phyloP scores from a whole-genome alignment of 2,797 vertebrate species.

The Pseudomugil tenellus region DNA sequence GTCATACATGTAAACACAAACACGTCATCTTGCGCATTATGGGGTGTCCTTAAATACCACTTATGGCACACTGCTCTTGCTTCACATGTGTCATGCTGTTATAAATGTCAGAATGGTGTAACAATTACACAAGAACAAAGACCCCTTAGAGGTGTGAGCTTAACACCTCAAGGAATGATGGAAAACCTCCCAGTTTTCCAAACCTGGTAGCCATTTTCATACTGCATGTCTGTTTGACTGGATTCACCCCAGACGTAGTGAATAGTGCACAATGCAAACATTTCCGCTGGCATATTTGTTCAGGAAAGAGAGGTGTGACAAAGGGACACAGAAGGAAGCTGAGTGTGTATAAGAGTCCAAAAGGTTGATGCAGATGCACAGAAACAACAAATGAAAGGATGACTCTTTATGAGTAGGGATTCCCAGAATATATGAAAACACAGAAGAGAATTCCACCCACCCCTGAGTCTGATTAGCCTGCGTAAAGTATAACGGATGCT shows the following conservation, averaged over 20 bases:
- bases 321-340: constrained; percentile 21
- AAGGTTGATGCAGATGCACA: constrained; percentile 1
- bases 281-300: constrained; percentile 17
- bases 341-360: constrained; percentile 13
- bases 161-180: constrained; percentile 7
- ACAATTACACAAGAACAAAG: background rate
- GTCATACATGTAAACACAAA: constrained; percentile 10
- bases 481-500: background rate
- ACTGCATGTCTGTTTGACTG: constrained; percentile 6
- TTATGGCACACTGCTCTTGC: constrained; percentile 1
- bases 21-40: constrained; percentile 26
- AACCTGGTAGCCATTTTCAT: background rate
- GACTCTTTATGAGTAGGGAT: background rate
- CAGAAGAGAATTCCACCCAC: constrained; percentile 62
- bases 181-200: background rate
- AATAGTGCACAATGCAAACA: constrained; percentile 24
- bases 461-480: constrained; percentile 21
- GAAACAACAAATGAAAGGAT: constrained; percentile 33
- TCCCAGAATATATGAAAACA: constrained; percentile 17
- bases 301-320: constrained; percentile 56
- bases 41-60: constrained; percentile 6
- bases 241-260: constrained; percentile 17
- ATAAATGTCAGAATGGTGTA: constrained; percentile 2
- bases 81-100: background rate
- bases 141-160: constrained; percentile 2